Evolutionary conservation across 2,888 invertebrate genomes (phyloP).

Genomic region (Panorpa germanica): DNA sequence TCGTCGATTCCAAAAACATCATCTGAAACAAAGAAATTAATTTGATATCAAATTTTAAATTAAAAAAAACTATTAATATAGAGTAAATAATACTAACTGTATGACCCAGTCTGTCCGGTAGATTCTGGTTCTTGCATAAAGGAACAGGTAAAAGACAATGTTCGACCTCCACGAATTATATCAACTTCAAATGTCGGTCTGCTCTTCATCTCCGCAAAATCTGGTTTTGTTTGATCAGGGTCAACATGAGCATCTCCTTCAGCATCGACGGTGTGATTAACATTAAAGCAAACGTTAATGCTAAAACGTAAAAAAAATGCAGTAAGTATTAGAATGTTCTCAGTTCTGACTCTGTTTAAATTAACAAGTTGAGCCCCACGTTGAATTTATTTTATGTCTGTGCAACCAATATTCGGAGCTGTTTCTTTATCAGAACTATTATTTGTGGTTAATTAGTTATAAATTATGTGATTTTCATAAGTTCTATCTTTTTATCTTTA

Average conservation of each 20-base stretch:
- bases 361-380: not conserved
- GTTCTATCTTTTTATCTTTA: too few relatives aligned
- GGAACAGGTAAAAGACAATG: constrained; percentile 70
- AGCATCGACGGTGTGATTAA: constrained; percentile 87
- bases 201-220: constrained; percentile 70
- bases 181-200: constrained; percentile 86
- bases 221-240: constrained; percentile 37
- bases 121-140: constrained; percentile 44
- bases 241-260: constrained; percentile 46
- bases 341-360: not conserved
- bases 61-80: constrained; percentile 11
- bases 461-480: too few relatives aligned
- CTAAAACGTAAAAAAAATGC: constrained; percentile 27
- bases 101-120: constrained; percentile 45
- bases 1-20: constrained; percentile 90
- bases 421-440: too few relatives aligned
- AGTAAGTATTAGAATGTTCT: constrained; percentile 10
- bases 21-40: constrained; percentile 32
- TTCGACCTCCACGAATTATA: constrained; percentile 54
- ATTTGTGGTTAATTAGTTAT: too few relatives aligned
- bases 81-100: constrained; percentile 29
- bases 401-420: too few relatives aligned
- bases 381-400: too few relatives aligned
- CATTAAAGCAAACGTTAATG: constrained; percentile 67
- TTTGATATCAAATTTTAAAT: constrained; percentile 7